Conservation (phyloP, 2,113 vertebrate species). For the Upupa epops region DNA sequence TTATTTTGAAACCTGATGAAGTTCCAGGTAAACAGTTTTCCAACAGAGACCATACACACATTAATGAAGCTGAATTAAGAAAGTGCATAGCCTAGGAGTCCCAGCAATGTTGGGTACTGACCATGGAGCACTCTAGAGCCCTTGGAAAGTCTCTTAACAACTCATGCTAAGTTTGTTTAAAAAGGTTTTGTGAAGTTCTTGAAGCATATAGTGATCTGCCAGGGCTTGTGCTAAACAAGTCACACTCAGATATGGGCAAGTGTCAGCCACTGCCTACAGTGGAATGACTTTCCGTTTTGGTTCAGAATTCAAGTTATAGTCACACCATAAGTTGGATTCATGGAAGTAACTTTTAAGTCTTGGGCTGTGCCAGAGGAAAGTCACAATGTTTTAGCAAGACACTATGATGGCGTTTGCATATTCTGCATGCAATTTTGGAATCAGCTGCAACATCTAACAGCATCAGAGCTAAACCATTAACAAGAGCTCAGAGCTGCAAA, state of each 20-base stretch:
- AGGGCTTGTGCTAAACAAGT: not conserved
- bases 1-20: not conserved
- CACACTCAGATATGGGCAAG: not conserved
- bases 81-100: not conserved
- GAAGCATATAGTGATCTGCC: not conserved
- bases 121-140: not conserved
- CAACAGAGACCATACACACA: not conserved
- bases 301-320: not conserved
- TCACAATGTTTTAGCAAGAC: not conserved
- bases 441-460: not conserved
- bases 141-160: not conserved
- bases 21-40: not conserved
- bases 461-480: not conserved
- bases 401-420: not conserved
- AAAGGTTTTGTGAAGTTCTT: not conserved
- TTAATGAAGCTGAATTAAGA: not conserved
- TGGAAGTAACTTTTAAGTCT: not conserved
- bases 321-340: not conserved
- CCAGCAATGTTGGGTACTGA: not conserved
- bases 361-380: not conserved
- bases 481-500: not conserved
- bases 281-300: not conserved
- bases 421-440: not conserved
- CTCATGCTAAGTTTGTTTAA: not conserved
- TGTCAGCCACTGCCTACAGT: not conserved